Base-by-base conservation (phyloP, 2,888 invertebrate genomes). In the Amphipyra berbera region DNA sequence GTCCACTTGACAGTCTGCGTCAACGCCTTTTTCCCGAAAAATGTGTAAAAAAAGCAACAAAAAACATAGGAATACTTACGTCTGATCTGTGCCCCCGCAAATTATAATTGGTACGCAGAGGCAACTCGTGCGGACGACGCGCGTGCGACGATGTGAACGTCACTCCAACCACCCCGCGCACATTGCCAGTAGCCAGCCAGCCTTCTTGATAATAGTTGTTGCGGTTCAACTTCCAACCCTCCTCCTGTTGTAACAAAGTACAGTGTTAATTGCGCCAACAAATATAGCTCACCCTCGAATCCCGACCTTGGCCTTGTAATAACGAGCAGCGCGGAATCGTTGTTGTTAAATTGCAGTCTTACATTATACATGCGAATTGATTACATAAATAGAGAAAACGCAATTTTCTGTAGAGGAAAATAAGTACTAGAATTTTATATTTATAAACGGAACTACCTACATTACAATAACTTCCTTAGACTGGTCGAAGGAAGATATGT, bases 161-260 rank as follows among this genome's bases (percentile, higher is more conserved):
- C 55, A 99, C 98, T 60, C 99, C 99, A 60, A 99, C 98, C 79
- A 99, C 97, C 44, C 99, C 98, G 81, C 98, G 96, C 65, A 98
- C 97, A 91, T 99, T 99, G 79, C 99, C 99, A 47, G 98, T 98
- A 68, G 99, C 98, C 86, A 99, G 95, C 99, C 99, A 99, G 50
- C 99, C 99, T 92, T 99, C 99, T 94, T 99, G 98, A 89, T 99
- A 99, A 92, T 99, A 99, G 95, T 98, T 98, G 85, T 97, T 97
- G 82, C 98, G 96, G 93, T 98, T 98, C 83, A 99, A 94, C 94
- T 98, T 98, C 99, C 99, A 99, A 80, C 98, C 98, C 90, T 98
- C 98, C 91, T 98, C 98, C 98, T 98, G 94, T 75, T 6, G 52
- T 37, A 67, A 79, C 50, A 71, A 61, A 68, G 27, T 48, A 56